phyloP scores from a whole-genome alignment of 1,140 invertebrate species.

The Neotoxoptera formosana region DNA sequence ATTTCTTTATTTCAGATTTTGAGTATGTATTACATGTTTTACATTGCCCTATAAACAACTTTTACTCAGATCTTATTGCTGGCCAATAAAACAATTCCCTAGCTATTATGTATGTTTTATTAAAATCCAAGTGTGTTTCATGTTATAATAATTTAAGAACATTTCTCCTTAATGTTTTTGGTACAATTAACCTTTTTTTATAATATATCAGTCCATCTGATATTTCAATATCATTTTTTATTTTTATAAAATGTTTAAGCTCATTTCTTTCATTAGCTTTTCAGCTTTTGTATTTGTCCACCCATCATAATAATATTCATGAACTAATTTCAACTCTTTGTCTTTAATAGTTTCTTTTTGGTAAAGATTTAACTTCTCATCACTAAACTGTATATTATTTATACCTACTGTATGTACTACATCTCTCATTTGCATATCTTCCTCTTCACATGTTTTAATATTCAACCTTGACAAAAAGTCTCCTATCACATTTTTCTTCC shows the following conservation, averaged over 20 bases:
- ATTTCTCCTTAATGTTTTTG: slow-evolving; percentile 61
- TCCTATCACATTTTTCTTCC: slow-evolving; percentile 64
- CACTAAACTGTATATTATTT: slow-evolving; percentile 46
- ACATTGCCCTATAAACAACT: slow-evolving; percentile 10
- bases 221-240: slow-evolving; percentile 62
- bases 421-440: slow-evolving; percentile 60
- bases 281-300: slow-evolving; percentile 62
- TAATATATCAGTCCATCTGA: slow-evolving; percentile 63
- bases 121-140: slow-evolving; percentile 64
- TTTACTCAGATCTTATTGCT: slow-evolving; percentile 50
- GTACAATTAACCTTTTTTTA: slow-evolving; percentile 63
- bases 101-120: slow-evolving; percentile 61
- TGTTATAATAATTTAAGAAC: slow-evolving; percentile 64
- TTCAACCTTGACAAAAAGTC: slow-evolving; percentile 64
- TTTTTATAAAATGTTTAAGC: slow-evolving; percentile 44
- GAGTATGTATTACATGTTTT: slow-evolving; percentile 24
- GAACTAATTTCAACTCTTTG: slow-evolving; percentile 60
- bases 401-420: slow-evolving; percentile 43
- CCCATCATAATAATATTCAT: slow-evolving; percentile 61
- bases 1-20: slow-evolving; percentile 14
- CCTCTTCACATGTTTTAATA: slow-evolving; percentile 54
- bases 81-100: slow-evolving; percentile 40
- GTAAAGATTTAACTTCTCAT: slow-evolving; percentile 60
- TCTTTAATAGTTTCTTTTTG: slow-evolving; percentile 61
- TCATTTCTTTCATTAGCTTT: neutral